Evolutionary conservation across 2,797 vertebrate genomes (phyloP).

Genomic region (Acanthurus tractus): DNA sequence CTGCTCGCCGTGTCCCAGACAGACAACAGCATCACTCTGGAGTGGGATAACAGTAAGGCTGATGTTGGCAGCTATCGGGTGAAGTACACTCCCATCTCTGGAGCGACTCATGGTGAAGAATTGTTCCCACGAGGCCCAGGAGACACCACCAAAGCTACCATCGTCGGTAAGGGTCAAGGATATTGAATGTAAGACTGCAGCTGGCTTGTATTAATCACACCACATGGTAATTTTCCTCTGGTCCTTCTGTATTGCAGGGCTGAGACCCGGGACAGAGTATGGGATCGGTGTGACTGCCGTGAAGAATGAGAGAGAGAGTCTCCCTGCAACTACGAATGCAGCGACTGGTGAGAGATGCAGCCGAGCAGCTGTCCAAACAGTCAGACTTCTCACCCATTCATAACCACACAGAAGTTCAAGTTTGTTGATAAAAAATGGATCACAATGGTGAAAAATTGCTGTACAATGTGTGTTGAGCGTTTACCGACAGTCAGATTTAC

Average conservation of each 20-base stretch:
- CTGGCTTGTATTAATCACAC: not conserved
- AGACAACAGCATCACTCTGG: slow-evolving; percentile 90
- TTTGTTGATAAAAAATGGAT: slow-evolving; percentile 35
- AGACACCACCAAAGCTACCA: slow-evolving; percentile 85
- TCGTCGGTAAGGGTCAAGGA: slow-evolving; percentile 85
- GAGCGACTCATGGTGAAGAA: slow-evolving; percentile 89
- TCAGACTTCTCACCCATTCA: slow-evolving; percentile 11
- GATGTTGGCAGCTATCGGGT: slow-evolving; percentile 88
- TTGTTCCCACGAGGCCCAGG: slow-evolving; percentile 86
- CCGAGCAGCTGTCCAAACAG: slow-evolving; percentile 52
- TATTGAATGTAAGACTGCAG: not conserved
- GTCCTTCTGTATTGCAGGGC: slow-evolving; percentile 75
- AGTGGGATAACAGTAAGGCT: slow-evolving; percentile 92
- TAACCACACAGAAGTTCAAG: slow-evolving; percentile 16
- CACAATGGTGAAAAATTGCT: slow-evolving; percentile 12
- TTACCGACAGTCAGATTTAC: not conserved
- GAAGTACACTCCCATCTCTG: slow-evolving; percentile 93
- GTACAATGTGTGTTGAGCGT: slow-evolving; percentile 19
- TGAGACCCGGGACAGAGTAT: slow-evolving; percentile 95
- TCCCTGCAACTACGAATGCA: slow-evolving; percentile 91
- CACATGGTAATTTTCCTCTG: not conserved
- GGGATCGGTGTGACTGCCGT: slow-evolving; percentile 94
- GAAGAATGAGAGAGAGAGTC: slow-evolving; percentile 91
- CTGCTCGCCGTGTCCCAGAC: slow-evolving; percentile 89
- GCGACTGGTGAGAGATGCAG: slow-evolving; percentile 90